These are phyloP conservation scores for Hoplodrina blanda DNA, from an alignment of 2,888 invertebrate genomes.

Conservation along the genomic window DNA sequence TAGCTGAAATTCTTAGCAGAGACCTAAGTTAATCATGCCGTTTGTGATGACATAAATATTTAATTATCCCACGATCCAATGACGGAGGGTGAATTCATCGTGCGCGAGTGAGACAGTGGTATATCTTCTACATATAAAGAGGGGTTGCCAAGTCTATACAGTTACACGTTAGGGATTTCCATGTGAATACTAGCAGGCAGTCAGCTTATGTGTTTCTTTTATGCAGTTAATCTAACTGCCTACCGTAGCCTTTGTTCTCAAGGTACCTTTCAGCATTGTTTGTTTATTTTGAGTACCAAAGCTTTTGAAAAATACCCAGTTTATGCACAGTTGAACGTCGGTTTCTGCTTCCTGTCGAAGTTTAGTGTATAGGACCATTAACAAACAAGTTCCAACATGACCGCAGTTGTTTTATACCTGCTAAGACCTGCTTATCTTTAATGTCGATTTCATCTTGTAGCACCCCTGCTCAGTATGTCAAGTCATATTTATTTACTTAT, in stretches of 20 bases:
- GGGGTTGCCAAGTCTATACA: conserved; percentile 84
- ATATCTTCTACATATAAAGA: conserved; percentile 72
- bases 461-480: conserved; percentile 27
- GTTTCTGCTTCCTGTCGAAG: conserved; percentile 33
- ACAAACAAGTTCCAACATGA: conserved; percentile 74
- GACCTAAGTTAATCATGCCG: conserved; percentile 60
- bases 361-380: conserved; percentile 56
- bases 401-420: conserved; percentile 56
- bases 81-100: conserved; percentile 79
- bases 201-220: conserved; percentile 42
- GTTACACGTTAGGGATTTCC: conserved; percentile 78
- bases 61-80: conserved; percentile 87
- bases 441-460: conserved; percentile 18
- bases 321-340: conserved; percentile 13
- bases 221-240: not conserved
- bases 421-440: conserved; percentile 22
- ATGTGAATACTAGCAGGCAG: conserved; percentile 75
- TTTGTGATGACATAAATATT: conserved; percentile 86
- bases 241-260: not conserved
- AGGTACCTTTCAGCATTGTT: conserved; percentile 3
- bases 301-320: conserved; percentile 6
- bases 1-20: conserved; percentile 32
- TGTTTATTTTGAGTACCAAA: conserved; percentile 8
- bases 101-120: conserved; percentile 81
- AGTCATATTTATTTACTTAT: conserved; percentile 47